Evolutionary conservation across 2,888 invertebrate genomes (phyloP).

Genomic region (Ceraclea dissimilis): DNA sequence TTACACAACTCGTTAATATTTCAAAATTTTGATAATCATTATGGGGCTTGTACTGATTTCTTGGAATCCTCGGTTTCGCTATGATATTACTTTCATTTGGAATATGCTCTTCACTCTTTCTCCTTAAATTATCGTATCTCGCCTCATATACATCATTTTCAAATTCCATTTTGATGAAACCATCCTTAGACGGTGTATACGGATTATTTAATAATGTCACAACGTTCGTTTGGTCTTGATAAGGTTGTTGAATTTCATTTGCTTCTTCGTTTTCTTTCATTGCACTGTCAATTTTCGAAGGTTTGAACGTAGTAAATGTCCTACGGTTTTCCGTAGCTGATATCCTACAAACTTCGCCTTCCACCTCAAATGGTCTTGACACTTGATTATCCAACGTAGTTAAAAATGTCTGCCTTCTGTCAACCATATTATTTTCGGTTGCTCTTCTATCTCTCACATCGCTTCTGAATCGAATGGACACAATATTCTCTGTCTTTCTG

Average conservation of each 20-base stretch:
- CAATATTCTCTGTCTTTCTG: slow-evolving; percentile 40
- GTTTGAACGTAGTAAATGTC: neutral
- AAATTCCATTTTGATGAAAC: slow-evolving; percentile 15
- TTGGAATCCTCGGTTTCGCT: neutral
- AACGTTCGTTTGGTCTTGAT: neutral
- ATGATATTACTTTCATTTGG: neutral
- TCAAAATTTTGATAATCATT: neutral
- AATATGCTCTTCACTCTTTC: neutral
- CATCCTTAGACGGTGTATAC: slow-evolving; percentile 10
- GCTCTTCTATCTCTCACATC: slow-evolving; percentile 33
- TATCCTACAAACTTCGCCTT: neutral
- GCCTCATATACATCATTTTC: slow-evolving; percentile 10
- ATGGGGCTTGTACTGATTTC: neutral
- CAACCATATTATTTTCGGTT: slow-evolving; percentile 29
- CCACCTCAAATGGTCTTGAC: slow-evolving; percentile 16
- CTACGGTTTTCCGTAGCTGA: neutral
- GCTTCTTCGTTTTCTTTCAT: neutral
- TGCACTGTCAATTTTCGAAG: neutral
- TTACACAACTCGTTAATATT: neutral
- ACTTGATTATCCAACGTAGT: slow-evolving; percentile 32
- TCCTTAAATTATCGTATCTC: neutral
- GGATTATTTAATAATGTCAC: slow-evolving; percentile 7
- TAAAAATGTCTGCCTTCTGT: slow-evolving; percentile 38
- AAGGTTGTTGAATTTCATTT: neutral
- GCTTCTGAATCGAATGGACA: slow-evolving; percentile 37